Evolutionary conservation across 2,113 vertebrate species (phyloP), one percentile per base, ranked within the genome.

Genomic region (Sylvia atricapilla): DNA sequence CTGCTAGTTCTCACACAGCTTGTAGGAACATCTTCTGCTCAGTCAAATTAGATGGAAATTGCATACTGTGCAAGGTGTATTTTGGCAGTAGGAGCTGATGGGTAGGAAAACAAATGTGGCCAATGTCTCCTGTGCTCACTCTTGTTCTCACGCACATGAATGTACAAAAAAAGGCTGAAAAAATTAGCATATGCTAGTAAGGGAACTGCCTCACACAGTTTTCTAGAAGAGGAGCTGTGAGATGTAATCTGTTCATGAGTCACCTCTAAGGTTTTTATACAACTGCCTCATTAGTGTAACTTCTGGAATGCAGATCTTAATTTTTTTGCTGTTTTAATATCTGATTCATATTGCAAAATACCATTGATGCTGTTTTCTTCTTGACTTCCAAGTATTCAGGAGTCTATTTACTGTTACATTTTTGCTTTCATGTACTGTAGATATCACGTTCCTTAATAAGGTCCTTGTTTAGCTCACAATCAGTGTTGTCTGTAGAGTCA

Each of bases 21-120:
- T 62, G 31, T 58, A 85, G 72, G 67, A 90, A 33, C 70, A 70
- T 39, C 75, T 41, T 8, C 53, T 80, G 68, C 33, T 69, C 43
- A 83, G 94, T 90, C 83, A 93, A 94, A 86, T 92, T 1, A 86
- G 76, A 66, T 77, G 84, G 88, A 91, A 92, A 88, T 84, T 7
- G 67, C 30, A 46, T 37, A 21, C 56, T 59, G 11, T 1, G 3
- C 85, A 33, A 53, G 79, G 56, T 1, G 0, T 69, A 2, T 49
- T 66, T 49, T 47, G 80, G 60, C 66, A 89, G 64, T 31, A 93
- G 66, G 58, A 86, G 75, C 44, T 69, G 43, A 33, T 62, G 90
- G 58, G n/a, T 53, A 81, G 59, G 76, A 41, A 55, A 47, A 66
- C 19, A 66, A 87, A 68, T 15, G 49, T 21, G 21, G 63, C 68